Conservation (phyloP, 30 jellyfish, hydroid and myxozoan species). For the Pelagia noctiluca region DNA sequence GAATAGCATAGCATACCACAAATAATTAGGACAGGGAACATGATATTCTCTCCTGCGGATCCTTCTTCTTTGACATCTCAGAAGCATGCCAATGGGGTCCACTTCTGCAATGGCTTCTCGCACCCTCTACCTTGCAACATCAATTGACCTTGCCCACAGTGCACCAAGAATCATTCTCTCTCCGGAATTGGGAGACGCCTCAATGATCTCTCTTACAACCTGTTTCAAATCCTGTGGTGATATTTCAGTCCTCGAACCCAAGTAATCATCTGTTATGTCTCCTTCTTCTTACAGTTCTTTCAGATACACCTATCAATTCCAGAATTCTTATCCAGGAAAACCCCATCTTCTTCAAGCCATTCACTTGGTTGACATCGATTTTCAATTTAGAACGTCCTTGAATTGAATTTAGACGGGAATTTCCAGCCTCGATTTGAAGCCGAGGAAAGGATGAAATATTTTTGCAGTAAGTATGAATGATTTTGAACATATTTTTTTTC, state of each 20-base stretch:
- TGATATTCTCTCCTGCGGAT: slow-evolving; percentile 6
- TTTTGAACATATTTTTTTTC: no score
- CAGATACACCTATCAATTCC: no score
- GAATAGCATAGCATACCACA: slow-evolving; percentile 6
- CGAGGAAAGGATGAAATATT: background rate
- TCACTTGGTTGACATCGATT: background rate
- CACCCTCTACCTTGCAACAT: slow-evolving; percentile 6
- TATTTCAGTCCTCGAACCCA: background rate
- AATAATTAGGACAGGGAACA: slow-evolving; percentile 7
- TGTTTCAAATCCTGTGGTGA: background rate
- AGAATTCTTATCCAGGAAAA: background rate
- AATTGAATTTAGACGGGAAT: background rate
- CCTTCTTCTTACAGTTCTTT: background rate
- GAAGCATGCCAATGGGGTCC: slow-evolving; percentile 14
- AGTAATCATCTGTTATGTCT: background rate
- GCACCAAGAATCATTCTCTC: slow-evolving; percentile 25
- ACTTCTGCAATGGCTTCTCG: slow-evolving; percentile 18
- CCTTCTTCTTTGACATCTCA: slow-evolving; percentile 12
- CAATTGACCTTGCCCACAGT: slow-evolving; percentile 4
- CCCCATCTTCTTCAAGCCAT: background rate
- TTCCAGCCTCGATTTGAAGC: slow-evolving; percentile 1
- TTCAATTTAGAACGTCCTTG: background rate
- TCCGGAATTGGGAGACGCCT: no score
- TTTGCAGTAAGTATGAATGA: background rate
- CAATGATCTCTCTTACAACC: no score